These are phyloP conservation scores for Tipula lateralis DNA, from an alignment of 2,888 invertebrate genomes.

Conservation along the genomic window DNA sequence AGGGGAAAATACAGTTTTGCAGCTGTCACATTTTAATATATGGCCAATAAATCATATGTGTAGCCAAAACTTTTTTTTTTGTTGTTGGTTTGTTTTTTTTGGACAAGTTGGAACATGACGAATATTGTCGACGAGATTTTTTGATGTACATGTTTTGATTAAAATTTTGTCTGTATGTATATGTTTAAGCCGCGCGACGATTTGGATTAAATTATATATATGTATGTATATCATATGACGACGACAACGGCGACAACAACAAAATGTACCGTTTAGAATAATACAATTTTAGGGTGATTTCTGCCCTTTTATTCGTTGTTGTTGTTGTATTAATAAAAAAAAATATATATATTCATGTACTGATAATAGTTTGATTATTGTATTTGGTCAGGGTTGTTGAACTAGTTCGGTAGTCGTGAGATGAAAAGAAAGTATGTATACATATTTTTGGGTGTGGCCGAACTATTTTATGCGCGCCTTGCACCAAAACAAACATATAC, in stretches of 20 bases:
- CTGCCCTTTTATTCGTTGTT: background rate
- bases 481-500: background rate
- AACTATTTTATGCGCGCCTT: background rate
- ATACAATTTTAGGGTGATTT: conserved; percentile 26
- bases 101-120: background rate
- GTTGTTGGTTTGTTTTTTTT: background rate
- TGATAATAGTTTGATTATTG: background rate
- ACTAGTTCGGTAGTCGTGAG: background rate
- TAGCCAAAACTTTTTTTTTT: background rate
- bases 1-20: background rate
- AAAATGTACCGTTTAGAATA: background rate
- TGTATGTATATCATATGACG: background rate
- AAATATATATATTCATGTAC: too few relatives aligned
- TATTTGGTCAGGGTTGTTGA: conserved; percentile 26
- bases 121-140: background rate
- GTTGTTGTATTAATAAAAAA: background rate
- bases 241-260: background rate
- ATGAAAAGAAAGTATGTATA: background rate
- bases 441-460: background rate
- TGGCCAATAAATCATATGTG: conserved; percentile 4
- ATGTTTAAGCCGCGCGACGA: background rate
- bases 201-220: background rate
- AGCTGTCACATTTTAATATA: conserved; percentile 7
- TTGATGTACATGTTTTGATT: background rate
- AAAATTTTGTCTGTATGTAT: background rate